Evolutionary conservation across 2,888 invertebrate species (phyloP).

Genomic region (Xylophagus ater): DNA sequence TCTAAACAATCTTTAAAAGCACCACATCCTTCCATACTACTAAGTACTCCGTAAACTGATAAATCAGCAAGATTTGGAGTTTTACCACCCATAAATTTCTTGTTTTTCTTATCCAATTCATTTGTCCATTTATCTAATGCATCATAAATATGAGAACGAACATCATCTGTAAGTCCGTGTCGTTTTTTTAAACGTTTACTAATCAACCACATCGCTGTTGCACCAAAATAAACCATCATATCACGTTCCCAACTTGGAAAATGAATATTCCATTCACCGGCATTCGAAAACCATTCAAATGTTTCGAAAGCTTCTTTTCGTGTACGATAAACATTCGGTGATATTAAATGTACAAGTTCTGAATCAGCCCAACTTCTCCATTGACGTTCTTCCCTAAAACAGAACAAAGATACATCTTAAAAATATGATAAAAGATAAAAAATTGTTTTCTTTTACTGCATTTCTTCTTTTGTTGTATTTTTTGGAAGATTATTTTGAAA

Average conservation of each 20-base stretch:
- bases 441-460: conserved; percentile 42
- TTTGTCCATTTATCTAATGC: conserved; percentile 71
- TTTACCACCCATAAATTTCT: conserved; percentile 74
- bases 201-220: conserved; percentile 87
- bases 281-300: conserved; percentile 87
- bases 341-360: conserved; percentile 80
- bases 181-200: conserved; percentile 79
- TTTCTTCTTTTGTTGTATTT: conserved; percentile 42
- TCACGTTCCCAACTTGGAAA: conserved; percentile 79
- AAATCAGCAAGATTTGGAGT: conserved; percentile 87
- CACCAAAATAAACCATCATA: conserved; percentile 84
- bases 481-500: conserved; percentile 49
- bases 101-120: conserved; percentile 56
- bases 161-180: conserved; percentile 77
- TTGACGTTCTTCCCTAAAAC: conserved; percentile 76
- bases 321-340: conserved; percentile 93
- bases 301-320: conserved; percentile 75
- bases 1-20: conserved; percentile 73
- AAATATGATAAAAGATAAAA: background rate
- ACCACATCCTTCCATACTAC: conserved; percentile 84
- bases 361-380: conserved; percentile 96
- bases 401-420: background rate
- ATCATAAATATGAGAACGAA: conserved; percentile 79
- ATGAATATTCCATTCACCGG: conserved; percentile 82
- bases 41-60: conserved; percentile 79